phyloP scores from a whole-genome alignment of 2,888 invertebrate species.

The Limulus polyphemus region DNA sequence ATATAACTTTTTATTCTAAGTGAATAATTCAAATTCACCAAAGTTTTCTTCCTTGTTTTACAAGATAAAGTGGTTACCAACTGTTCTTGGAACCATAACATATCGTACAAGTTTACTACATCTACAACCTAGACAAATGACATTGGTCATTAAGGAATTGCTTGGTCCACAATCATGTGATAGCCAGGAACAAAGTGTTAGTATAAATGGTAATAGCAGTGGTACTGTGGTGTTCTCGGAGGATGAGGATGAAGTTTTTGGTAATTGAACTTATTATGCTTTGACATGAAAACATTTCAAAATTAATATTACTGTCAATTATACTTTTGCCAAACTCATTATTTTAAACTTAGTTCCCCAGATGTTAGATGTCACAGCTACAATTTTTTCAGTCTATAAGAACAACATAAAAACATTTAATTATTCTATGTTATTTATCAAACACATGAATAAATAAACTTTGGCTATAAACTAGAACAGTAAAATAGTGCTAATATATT shows the following conservation, averaged over 20 bases:
- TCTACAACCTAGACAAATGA: slow-evolving; percentile 97
- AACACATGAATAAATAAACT: no score
- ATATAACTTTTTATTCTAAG: no score
- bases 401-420: background rate
- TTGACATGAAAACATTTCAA: no score
- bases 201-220: background rate
- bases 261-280: slow-evolving; percentile 12
- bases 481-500: no score
- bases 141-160: slow-evolving; percentile 81
- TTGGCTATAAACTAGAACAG: no score
- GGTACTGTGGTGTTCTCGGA: slow-evolving; percentile 54
- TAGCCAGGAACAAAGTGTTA: background rate
- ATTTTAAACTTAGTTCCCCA: slow-evolving; percentile 99
- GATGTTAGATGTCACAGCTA: slow-evolving; percentile 91
- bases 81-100: slow-evolving; percentile 75
- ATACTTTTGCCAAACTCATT: slow-evolving; percentile 79
- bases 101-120: slow-evolving; percentile 96
- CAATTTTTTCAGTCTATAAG: slow-evolving; percentile 67
- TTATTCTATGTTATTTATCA: no score
- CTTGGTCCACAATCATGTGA: slow-evolving; percentile 34
- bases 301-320: no score
- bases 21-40: no score
- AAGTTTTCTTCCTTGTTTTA: no score
- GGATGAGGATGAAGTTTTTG: slow-evolving; percentile 54
- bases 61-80: slow-evolving; percentile 44